Conservation (phyloP, 1,140 invertebrate genomes). For the Pseudomyrmex cubaensis region DNA sequence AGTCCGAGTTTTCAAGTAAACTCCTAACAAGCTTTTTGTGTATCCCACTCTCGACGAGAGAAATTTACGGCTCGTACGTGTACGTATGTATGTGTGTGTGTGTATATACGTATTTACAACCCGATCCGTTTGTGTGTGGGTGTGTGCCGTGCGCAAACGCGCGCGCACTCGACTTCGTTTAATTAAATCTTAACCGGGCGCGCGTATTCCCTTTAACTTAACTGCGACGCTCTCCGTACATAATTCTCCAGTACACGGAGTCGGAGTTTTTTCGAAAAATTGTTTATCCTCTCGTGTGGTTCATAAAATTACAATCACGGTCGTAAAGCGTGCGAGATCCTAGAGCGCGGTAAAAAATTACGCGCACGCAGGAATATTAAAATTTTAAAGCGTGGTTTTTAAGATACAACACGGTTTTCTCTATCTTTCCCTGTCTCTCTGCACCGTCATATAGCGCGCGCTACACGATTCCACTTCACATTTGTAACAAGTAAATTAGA, state of each 20-base stretch:
- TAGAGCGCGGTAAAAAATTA: not conserved
- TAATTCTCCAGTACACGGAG: not conserved
- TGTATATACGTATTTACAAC: not conserved
- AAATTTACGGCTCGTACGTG: constrained; percentile 11
- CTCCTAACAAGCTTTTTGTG: constrained; percentile 23
- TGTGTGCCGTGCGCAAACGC: not conserved
- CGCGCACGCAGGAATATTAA: constrained; percentile 1
- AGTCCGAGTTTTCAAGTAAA: constrained; percentile 12
- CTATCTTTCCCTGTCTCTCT: too few relatives aligned
- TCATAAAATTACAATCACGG: not conserved
- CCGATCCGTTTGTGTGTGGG: not conserved
- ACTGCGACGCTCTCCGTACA: not conserved
- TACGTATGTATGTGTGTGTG: too few relatives aligned
- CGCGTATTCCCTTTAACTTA: constrained; percentile 33
- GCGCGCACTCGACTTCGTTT: not conserved
- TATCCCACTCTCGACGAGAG: not conserved
- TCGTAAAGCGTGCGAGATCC: not conserved
- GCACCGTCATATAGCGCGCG: not conserved
- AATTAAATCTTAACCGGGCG: constrained; percentile 38
- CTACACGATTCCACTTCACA: not conserved
- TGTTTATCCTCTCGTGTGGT: not conserved
- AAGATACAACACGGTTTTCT: not conserved
- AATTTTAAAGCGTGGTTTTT: not conserved
- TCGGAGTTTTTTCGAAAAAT: constrained; percentile 18
- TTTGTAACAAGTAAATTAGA: constrained; percentile 4